Conservation (phyloP, 2,113 vertebrate genomes). For the Neotragus moschatus region DNA sequence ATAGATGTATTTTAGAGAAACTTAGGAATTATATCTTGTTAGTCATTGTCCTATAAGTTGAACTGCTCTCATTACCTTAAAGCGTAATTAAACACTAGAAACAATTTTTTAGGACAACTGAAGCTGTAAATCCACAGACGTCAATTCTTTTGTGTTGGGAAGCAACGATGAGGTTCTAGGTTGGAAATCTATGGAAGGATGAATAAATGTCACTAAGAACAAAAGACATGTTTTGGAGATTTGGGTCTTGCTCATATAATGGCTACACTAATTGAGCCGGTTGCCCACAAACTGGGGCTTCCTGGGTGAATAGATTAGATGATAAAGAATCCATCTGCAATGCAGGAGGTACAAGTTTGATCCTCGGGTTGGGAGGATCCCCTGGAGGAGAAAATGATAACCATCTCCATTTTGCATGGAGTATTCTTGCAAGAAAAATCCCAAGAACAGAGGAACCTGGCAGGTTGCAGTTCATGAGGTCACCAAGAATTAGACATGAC, state of each 20-base stretch:
- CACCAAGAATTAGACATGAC: neutral
- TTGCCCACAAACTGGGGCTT: neutral
- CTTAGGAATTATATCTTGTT: neutral
- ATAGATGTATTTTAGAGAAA: neutral
- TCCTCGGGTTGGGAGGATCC: neutral
- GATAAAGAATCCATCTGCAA: neutral
- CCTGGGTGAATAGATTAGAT: neutral
- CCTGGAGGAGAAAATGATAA: neutral
- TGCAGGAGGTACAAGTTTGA: neutral
- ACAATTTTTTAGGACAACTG: neutral
- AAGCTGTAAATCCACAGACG: neutral
- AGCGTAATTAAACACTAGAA: neutral
- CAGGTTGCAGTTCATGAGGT: neutral
- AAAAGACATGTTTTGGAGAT: neutral
- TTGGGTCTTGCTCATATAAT: no score
- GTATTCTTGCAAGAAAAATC: neutral
- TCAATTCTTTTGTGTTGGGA: neutral
- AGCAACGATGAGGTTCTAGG: neutral
- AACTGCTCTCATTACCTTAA: neutral
- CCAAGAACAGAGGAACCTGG: neutral
- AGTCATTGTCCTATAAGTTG: neutral
- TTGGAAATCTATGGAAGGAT: neutral
- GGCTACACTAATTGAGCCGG: neutral
- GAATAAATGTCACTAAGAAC: no score
- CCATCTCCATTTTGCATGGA: neutral